Evolutionary conservation across 2,888 invertebrate genomes (phyloP).

Genomic region (Euspilapteryx auroguttella): DNA sequence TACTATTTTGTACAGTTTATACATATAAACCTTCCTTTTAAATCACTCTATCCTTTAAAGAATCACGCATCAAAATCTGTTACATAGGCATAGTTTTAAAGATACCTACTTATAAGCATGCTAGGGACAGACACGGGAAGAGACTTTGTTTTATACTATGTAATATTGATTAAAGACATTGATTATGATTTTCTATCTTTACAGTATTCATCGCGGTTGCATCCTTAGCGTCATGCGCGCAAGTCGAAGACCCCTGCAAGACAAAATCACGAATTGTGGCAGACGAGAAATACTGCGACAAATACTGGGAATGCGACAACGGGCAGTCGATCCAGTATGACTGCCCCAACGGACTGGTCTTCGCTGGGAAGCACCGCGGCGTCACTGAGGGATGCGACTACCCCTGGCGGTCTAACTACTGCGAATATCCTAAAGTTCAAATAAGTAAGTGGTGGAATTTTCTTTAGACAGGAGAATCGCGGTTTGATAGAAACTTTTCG

Average conservation of each 20-base stretch:
- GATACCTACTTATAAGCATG: too few species aligned
- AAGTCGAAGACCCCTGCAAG: conserved; percentile 80
- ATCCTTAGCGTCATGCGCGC: conserved; percentile 25
- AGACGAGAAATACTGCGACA: conserved; percentile 77
- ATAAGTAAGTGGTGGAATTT: conserved; percentile 65
- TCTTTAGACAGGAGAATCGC: background rate
- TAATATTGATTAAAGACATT: too few species aligned
- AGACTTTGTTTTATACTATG: too few species aligned
- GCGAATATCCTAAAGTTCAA: conserved; percentile 65
- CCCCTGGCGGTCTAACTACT: conserved; percentile 87
- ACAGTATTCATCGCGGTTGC: too few species aligned
- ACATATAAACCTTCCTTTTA: too few species aligned
- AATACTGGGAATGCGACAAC: conserved; percentile 85
- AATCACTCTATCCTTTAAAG: too few species aligned
- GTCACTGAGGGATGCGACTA: conserved; percentile 90
- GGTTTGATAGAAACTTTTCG: background rate
- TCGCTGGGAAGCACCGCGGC: conserved; percentile 84
- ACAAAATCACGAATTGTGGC: conserved; percentile 73
- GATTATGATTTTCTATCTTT: too few species aligned
- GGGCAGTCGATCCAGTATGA: conserved; percentile 83
- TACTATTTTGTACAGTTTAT: too few species aligned
- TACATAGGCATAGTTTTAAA: too few species aligned
- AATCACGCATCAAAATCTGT: too few species aligned
- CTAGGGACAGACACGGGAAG: too few species aligned
- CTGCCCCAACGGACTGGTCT: conserved; percentile 89